A percentile compares a stretch with the other conserved stretches of the same genome.
Evolutionary conservation across 2,113 vertebrate species (phyloP).

Genomic region (Xiphias gladius): DNA sequence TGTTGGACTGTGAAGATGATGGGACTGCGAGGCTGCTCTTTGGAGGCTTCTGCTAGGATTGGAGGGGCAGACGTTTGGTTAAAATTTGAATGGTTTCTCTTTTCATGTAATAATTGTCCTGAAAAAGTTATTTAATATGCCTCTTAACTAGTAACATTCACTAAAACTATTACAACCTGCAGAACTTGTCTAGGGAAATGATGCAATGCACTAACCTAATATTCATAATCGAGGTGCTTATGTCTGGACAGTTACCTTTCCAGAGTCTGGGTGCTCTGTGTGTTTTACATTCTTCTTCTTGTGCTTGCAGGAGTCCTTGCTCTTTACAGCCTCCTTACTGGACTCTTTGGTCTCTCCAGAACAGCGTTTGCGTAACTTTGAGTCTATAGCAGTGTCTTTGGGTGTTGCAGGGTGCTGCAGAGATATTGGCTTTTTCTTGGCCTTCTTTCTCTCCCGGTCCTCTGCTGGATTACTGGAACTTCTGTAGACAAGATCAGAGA

Average conservation of each 20-base stretch:
- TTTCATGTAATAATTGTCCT: neutral
- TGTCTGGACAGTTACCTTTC: conserved; percentile 45
- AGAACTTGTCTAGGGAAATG: neutral
- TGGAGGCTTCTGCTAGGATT: conserved; percentile 78
- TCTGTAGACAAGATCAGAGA: conserved; percentile 72
- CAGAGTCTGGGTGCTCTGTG: conserved; percentile 36
- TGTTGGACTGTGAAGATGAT: conserved; percentile 84
- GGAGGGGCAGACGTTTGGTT: neutral
- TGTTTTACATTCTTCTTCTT: conserved; percentile 82
- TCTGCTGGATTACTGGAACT: conserved; percentile 70
- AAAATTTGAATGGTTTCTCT: neutral
- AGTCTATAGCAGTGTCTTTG: conserved; percentile 61
- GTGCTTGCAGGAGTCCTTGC: conserved; percentile 80
- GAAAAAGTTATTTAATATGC: neutral
- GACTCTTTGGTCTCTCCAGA: conserved; percentile 56
- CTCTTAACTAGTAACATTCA: neutral
- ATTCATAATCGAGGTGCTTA: neutral
- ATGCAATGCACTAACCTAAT: neutral
- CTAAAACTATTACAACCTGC: neutral
- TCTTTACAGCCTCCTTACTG: conserved; percentile 63
- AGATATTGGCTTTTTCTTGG: conserved; percentile 64
- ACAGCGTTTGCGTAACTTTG: conserved; percentile 77
- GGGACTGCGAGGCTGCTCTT: conserved; percentile 77
- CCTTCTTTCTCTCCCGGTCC: conserved; percentile 73
- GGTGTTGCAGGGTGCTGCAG: conserved; percentile 46